A percentile compares a stretch with the other conserved stretches of the same genome.
phyloP scores from a whole-genome alignment of 2,113 vertebrate species.

The Cryptoleucopteryx plumbea region DNA sequence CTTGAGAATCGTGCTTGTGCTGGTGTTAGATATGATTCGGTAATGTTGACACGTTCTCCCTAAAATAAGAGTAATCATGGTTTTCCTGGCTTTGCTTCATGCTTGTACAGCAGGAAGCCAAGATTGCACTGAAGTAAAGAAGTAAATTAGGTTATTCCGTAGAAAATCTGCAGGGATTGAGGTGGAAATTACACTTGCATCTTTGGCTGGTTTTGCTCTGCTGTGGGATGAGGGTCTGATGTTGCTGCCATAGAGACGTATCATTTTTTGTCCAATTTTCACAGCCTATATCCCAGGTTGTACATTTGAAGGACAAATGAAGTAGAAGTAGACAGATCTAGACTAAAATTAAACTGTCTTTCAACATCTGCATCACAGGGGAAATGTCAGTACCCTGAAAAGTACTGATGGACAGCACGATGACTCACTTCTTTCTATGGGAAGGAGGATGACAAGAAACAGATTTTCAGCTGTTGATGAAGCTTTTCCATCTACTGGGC shows the following conservation, averaged over 20 bases:
- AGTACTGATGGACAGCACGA: conserved; percentile 58
- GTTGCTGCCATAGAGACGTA: conserved; percentile 12
- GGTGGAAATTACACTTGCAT: conserved; percentile 36
- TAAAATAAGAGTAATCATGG: conserved; percentile 36
- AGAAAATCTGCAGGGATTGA: conserved; percentile 15
- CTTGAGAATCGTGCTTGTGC: not conserved
- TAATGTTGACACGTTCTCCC: not conserved
- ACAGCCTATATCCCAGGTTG: not conserved
- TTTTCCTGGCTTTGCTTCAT: conserved; percentile 49
- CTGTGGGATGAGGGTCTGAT: not conserved
- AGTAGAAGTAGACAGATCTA: conserved; percentile 14
- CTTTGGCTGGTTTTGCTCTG: conserved; percentile 40
- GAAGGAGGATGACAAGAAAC: conserved; percentile 75
- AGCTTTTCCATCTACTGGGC: conserved; percentile 67
- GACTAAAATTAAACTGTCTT: conserved; percentile 66
- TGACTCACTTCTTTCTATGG: conserved; percentile 54
- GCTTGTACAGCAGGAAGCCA: conserved; percentile 22
- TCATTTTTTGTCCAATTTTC: conserved; percentile 29
- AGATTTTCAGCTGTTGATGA: conserved; percentile 70
- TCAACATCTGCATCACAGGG: conserved; percentile 62
- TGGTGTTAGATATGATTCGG: not conserved
- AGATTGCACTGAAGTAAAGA: conserved; percentile 5
- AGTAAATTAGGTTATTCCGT: conserved; percentile 38
- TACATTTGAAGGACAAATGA: conserved; percentile 59
- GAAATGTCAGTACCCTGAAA: conserved; percentile 54